Evolutionary conservation across 2,888 invertebrate species (phyloP), one percentile per base, ranked within the genome.

Genomic region (Lagria hirta): DNA sequence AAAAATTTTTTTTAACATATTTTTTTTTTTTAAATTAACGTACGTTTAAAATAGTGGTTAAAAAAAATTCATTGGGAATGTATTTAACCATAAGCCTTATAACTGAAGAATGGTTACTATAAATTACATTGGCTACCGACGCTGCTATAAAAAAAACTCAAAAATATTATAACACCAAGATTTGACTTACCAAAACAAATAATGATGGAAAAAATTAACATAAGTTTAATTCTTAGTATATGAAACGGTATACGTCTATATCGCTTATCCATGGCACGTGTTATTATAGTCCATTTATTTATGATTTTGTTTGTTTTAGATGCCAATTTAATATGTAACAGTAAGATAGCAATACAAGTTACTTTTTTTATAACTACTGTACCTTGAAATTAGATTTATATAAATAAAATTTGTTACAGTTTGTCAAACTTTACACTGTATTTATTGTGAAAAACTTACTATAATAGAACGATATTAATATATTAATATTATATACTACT

Each of bases 101-200:
- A 30, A 23, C 23, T 16, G 7, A 29, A 17, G 6, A 15, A 29
- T 1, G 3, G 5, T 18, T 11, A 6, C 7, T 3, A 3, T 10
- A 8, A 12, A 3, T 18, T 1, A 2, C 8, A 4, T 1, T 5
- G 5, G 6, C 4, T 18, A 33, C 33, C 33, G 13, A 14, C n/a
- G 10, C 5, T 33, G 2, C 4, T 21, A 13, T 22, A 33, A 21
- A 14, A 33, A 7, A 33, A 6, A 3, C 11, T 8, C 14, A 33
- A 14, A 5, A 5, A 21, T 22, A 32, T 10, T 18, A 12, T 18
- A 4, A 32, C 8, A 7, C 21, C 23, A 3, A 22, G 6, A 23
- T 23, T 22, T 7, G 23, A 22, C n/a, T 33, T 33, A 15, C 15
- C 16, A n/a, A n/a, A n/a, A n/a, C n/a, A n/a, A n/a, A n/a, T n/a